Evolutionary conservation across 2,888 invertebrate species (phyloP).

Genomic region (Tipula helvola): DNA sequence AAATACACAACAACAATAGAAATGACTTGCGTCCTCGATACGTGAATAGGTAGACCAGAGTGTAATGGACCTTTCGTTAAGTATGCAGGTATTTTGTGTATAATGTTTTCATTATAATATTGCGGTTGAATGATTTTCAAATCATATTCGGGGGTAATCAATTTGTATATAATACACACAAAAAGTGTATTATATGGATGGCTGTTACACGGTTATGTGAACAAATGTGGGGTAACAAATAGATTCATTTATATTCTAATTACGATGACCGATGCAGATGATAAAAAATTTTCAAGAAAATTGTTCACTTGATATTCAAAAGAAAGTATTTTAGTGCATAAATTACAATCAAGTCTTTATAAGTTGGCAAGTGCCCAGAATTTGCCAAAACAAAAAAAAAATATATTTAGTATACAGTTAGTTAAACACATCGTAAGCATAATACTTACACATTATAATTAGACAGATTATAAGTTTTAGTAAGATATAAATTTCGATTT

Average conservation of each 20-base stretch:
- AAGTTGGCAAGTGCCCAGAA: not conserved
- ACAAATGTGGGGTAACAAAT: not conserved
- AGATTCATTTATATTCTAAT: not conserved
- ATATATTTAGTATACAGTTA: not conserved
- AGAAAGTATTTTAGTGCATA: not conserved
- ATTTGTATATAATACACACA: not conserved
- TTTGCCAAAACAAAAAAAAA: not conserved
- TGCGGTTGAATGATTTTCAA: not conserved
- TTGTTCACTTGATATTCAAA: not conserved
- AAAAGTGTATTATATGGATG: not conserved
- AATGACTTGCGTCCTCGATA: not conserved
- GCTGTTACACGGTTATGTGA: not conserved
- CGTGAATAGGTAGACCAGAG: not conserved
- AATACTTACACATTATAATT: not conserved
- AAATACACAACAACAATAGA: not conserved
- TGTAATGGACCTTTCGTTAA: not conserved
- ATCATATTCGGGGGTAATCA: not conserved
- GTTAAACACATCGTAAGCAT: not conserved
- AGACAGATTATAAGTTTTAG: too few species aligned
- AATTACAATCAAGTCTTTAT: not conserved
- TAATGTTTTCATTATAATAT: not conserved
- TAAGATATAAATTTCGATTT: too few species aligned
- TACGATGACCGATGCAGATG: not conserved
- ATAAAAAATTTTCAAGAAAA: not conserved
- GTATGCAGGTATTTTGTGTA: not conserved